Evolutionary conservation across 2,888 invertebrate genomes (phyloP).

Genomic region (Drosophila mimica): DNA sequence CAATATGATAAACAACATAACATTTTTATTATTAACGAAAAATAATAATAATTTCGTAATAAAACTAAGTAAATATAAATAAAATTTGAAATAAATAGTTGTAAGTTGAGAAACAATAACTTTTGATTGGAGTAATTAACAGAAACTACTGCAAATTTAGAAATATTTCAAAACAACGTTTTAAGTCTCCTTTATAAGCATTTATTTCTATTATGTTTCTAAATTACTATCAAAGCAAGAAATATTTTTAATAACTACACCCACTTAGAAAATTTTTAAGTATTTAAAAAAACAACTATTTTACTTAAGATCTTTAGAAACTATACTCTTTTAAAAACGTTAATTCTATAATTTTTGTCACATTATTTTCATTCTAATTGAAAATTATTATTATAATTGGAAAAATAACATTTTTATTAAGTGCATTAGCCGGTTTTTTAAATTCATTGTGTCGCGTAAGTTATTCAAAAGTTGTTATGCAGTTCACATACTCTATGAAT

Average conservation of each 20-base stretch:
- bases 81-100: background rate
- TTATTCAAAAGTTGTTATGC: slow-evolving; percentile 15
- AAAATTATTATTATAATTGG: background rate
- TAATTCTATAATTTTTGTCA: background rate
- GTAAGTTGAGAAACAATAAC: background rate
- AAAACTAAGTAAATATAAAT: background rate
- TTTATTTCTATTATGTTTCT: background rate
- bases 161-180: background rate
- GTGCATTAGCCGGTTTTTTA: slow-evolving; percentile 1
- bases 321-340: background rate
- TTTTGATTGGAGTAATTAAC: background rate
- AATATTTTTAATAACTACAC: background rate
- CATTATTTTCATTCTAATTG: background rate
- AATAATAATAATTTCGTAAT: background rate
- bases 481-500: slow-evolving; percentile 12
- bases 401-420: background rate
- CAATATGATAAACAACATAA: background rate
- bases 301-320: background rate
- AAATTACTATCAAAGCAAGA: background rate
- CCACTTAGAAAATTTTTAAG: background rate
- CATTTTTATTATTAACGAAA: background rate
- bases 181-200: no score
- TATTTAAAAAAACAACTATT: background rate
- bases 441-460: background rate
- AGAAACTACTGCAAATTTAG: background rate